These are phyloP conservation scores for Ursus arctos DNA, from an alignment of 2,113 vertebrate genomes.

Conservation along the genomic window DNA sequence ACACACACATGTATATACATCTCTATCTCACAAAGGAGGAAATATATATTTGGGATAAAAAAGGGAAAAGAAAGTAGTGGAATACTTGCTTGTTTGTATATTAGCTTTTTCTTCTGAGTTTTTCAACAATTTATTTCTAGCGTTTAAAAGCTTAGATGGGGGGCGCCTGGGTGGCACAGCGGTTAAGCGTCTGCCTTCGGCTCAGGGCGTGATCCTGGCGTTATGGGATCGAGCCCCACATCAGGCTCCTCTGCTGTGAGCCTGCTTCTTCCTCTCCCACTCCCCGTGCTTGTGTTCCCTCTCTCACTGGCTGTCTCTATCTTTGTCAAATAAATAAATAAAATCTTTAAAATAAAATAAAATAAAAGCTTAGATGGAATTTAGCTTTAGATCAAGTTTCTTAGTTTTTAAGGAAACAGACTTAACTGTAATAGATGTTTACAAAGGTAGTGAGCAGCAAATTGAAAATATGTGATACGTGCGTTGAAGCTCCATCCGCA, in stretches of 20 bases:
- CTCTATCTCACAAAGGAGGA: background rate
- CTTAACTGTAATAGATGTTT: background rate
- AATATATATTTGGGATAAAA: background rate
- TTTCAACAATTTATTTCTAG: background rate
- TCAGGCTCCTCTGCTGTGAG: no score
- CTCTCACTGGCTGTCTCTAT: no score
- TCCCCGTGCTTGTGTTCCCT: no score
- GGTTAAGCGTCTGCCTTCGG: no score
- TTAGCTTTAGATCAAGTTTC: background rate
- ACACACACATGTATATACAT: fast-evolving
- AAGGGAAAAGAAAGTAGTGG: no score
- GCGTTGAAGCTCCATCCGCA: background rate
- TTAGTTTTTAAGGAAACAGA: background rate
- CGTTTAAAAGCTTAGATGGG: background rate
- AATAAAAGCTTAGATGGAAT: background rate
- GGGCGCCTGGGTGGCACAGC: no score
- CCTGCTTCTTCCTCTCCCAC: no score
- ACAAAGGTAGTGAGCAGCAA: background rate
- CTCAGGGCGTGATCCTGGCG: no score
- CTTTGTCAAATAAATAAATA: no score
- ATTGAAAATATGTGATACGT: background rate
- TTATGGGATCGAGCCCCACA: no score
- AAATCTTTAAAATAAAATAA: no score
- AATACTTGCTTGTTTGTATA: background rate
- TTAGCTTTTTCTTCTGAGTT: background rate